phyloP scores from a whole-genome alignment of 2,113 vertebrate species.

The Cryptomyrus ogoouensis region DNA sequence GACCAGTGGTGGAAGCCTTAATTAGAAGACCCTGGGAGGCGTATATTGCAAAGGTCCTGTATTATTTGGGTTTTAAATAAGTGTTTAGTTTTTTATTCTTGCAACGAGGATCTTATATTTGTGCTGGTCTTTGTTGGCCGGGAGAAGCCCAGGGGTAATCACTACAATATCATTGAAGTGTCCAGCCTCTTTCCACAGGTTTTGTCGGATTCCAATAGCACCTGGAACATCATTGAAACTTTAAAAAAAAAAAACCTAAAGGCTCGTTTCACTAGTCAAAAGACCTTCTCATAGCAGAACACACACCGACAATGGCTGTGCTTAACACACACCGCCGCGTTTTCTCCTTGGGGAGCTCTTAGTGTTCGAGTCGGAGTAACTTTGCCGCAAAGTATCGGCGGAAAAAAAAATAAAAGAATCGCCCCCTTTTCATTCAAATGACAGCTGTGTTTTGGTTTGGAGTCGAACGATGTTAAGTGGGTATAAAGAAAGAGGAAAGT shows the following conservation, averaged over 20 bases:
- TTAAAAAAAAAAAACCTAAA: slow-evolving; percentile 54
- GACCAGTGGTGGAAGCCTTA: slow-evolving; percentile 67
- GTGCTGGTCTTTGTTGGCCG: slow-evolving; percentile 68
- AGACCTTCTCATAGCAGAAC: slow-evolving; percentile 60
- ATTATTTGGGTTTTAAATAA: slow-evolving; percentile 71
- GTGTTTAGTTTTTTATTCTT: slow-evolving; percentile 77
- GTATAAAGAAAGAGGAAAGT: slow-evolving; percentile 37
- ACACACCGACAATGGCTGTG: slow-evolving; percentile 69
- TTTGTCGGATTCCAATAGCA: slow-evolving; percentile 63
- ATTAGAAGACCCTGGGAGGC: slow-evolving; percentile 66
- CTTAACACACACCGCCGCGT: slow-evolving; percentile 65
- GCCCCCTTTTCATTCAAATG: slow-evolving; percentile 52
- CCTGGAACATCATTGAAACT: slow-evolving; percentile 77
- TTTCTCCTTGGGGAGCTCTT: slow-evolving; percentile 55
- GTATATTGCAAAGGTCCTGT: slow-evolving; percentile 61
- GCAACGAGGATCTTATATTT: slow-evolving; percentile 76
- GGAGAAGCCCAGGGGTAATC: slow-evolving; percentile 62
- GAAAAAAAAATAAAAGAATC: slow-evolving; percentile 45
- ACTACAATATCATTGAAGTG: slow-evolving; percentile 69
- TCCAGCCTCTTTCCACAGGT: slow-evolving; percentile 57
- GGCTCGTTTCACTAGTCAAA: slow-evolving; percentile 64
- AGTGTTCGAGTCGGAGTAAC: slow-evolving; percentile 60
- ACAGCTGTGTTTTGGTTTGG: slow-evolving; percentile 63
- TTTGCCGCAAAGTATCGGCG: slow-evolving; percentile 48
- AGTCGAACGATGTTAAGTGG: slow-evolving; percentile 61